These are phyloP conservation scores for Anisognathus igniventris DNA, from an alignment of 2,797 vertebrate species.

Conservation along the genomic window DNA sequence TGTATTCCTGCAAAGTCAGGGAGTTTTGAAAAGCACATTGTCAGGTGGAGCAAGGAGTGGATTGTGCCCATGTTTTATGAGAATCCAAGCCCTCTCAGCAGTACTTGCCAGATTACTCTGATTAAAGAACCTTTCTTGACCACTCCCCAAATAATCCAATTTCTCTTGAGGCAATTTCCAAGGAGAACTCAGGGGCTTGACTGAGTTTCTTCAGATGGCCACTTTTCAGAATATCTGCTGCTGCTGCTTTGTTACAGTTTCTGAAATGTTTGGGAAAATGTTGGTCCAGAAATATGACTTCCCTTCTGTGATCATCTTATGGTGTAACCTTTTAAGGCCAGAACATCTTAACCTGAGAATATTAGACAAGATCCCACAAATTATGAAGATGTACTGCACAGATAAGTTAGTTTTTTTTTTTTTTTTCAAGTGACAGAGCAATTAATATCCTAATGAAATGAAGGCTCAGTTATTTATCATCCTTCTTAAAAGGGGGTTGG, in stretches of 20 bases:
- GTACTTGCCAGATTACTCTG: not conserved
- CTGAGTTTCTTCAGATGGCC: not conserved
- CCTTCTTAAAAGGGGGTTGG: not conserved
- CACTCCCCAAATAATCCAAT: accelerated
- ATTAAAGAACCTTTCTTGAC: not conserved
- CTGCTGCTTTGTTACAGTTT: not conserved
- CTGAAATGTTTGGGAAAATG: not conserved
- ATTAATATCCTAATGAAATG: not conserved
- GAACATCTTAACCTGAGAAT: not conserved
- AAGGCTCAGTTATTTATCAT: not conserved
- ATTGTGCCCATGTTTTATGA: not conserved
- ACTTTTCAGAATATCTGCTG: not conserved
- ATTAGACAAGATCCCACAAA: not conserved
- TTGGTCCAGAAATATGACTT: not conserved
- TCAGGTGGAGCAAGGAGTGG: not conserved
- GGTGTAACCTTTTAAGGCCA: not conserved
- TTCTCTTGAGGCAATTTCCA: not conserved
- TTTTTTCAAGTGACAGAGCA: not conserved
- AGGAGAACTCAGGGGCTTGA: not conserved
- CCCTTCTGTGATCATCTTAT: not conserved
- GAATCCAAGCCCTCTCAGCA: not conserved
- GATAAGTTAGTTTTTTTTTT: not conserved
- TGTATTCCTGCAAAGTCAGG: not conserved
- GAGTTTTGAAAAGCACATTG: not conserved
- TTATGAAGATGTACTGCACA: not conserved